Evolutionary conservation across 1,140 invertebrate genomes (phyloP).

Genomic region (Drusus annulatus): DNA sequence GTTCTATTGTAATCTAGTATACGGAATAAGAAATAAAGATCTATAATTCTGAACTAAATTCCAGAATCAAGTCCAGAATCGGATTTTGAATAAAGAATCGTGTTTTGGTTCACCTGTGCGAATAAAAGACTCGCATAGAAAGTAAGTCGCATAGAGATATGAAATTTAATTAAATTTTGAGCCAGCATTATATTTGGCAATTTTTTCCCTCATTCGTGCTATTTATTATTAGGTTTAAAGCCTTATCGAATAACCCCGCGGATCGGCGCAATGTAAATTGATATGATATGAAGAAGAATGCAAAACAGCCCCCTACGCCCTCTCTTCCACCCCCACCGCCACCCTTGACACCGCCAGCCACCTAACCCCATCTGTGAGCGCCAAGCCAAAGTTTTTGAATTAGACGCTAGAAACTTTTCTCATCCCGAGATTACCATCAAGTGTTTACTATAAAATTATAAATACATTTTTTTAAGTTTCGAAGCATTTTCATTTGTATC

Average conservation of each 20-base stretch:
- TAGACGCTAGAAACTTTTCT: constrained; percentile 74
- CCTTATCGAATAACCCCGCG: constrained; percentile 7
- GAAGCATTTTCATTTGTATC: constrained; percentile 57
- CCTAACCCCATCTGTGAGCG: constrained; percentile 23
- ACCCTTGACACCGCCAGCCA: neutral
- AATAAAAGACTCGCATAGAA: neutral
- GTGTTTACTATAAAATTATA: constrained; percentile 69
- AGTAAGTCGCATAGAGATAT: neutral
- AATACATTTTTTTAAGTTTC: constrained; percentile 58
- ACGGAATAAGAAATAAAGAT: too few species aligned
- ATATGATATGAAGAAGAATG: constrained; percentile 26
- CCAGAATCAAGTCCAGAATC: too few species aligned
- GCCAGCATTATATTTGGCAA: neutral
- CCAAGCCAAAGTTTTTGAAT: constrained; percentile 70
- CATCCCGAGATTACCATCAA: constrained; percentile 73
- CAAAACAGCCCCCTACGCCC: constrained; percentile 2
- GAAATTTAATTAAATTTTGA: neutral
- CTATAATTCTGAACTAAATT: too few species aligned
- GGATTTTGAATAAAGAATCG: too few species aligned
- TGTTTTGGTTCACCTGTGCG: neutral
- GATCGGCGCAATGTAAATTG: constrained; percentile 20
- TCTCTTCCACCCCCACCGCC: neutral
- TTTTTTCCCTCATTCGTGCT: neutral
- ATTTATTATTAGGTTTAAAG: neutral
- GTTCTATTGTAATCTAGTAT: too few species aligned